Base-by-base conservation (phyloP, 2,888 invertebrate species). In the Masnerella sp. region DNA sequence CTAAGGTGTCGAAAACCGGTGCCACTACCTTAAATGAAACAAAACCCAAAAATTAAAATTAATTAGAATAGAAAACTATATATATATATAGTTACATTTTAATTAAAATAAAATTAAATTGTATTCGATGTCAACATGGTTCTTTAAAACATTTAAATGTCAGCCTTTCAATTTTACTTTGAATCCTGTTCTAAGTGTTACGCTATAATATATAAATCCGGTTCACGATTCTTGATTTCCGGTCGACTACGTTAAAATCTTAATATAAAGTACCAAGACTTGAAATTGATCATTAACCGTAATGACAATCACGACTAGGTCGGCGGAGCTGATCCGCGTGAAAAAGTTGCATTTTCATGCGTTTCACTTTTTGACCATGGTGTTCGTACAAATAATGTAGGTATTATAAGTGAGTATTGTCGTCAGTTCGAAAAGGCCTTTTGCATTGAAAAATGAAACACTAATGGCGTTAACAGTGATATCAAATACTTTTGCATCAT, bases 391-490 rank as follows among this genome's bases (percentile, higher is more conserved):
- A 65, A 56, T 32, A 40, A 56, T 56, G n/a, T n/a, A n/a, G n/a
- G 47, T 65, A 47, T 65, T 38, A 43, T 59, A 38, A 40, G 52
- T 51, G 61, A 61, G 69, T 69, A 69, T 69, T 69, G 69, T 69
- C 69, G 69, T 69, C 36, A 61, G 69, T 65, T 65, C 30, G 30
- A 49, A 65, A 65, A 65, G 65, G 65, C 65, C 43, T 32, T 56
- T 65, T 65, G 34, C 56, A 47, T 56, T 47, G 9, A 58, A 58
- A 43, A 62, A 56, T 17, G 32, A 56, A 64, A 58, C 64, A 64
- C 71, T 43, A 51, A 56, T 71, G 71, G 71, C 64, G 64, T 49
- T 71, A 49, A 47, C 71, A 58, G 71, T 71, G 71, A 71, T 61
- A 71, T 62, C 42, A 42, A 62, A 64, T 45, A 47, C 59, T 36